Evolutionary conservation across 30 jellyfish, hydroid and myxozoan species (phyloP).

Genomic region (Phacellophora camtschatica): DNA sequence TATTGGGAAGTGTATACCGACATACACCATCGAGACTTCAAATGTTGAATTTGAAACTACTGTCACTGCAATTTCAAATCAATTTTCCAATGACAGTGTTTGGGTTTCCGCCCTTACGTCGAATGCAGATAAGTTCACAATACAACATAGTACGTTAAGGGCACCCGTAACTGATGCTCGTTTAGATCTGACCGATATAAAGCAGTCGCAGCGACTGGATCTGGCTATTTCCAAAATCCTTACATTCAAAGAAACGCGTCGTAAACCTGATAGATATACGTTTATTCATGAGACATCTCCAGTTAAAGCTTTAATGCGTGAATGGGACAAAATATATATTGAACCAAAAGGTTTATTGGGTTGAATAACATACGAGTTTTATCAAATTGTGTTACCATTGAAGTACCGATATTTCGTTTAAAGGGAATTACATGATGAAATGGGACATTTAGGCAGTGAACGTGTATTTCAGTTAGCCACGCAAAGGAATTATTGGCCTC

Average conservation of each 20-base stretch:
- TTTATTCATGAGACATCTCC: not conserved
- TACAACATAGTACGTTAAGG: not conserved
- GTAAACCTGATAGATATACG: not conserved
- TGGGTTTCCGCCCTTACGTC: constrained; percentile 22
- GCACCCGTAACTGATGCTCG: not conserved
- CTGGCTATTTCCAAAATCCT: not conserved
- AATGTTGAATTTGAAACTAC: constrained; percentile 28
- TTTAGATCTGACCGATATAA: not conserved
- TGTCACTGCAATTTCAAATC: constrained; percentile 8
- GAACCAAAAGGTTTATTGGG: not conserved
- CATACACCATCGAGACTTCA: constrained; percentile 7
- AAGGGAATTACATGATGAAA: constrained; percentile 27
- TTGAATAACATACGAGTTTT: not conserved
- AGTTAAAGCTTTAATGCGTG: not conserved
- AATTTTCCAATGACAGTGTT: no score
- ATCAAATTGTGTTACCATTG: constrained; percentile 27
- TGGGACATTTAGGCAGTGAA: constrained; percentile 35
- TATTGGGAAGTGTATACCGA: not conserved
- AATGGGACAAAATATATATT: constrained; percentile 5
- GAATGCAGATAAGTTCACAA: not conserved
- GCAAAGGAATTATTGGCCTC: constrained; percentile 56
- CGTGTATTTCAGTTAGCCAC: constrained; percentile 26
- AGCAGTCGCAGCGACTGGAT: constrained; percentile 19
- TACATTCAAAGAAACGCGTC: not conserved
- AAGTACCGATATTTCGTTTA: not conserved